Base-by-base conservation (phyloP, 2,113 vertebrate species). In the Macheiramphus alcinus region DNA sequence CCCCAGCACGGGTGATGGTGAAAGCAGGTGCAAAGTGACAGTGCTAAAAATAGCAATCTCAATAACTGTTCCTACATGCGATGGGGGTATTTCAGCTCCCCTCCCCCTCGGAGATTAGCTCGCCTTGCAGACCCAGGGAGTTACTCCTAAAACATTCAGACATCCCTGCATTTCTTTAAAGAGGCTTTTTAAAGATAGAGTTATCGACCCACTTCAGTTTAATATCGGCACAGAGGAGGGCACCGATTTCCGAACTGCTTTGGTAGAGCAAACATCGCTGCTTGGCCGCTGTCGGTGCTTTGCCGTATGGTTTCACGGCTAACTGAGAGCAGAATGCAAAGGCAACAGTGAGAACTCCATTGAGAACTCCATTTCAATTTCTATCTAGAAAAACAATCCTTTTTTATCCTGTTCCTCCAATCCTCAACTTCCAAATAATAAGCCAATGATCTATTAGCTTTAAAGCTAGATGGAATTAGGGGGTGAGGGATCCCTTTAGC, bases 1-100 rank as follows among this genome's bases (percentile, higher is more conserved):
- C 76, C 68, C 56, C 80, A 3, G 68, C 5, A 0, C 2, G 38
- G 76, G 68, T 70, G 94, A 67, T 86, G 83, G 65, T 6, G 47
- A 16, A 25, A 78, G 91, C 95, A 93, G 95, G 92, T 97, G 95
- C 86, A 52, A 16, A 61, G 83, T 65, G 95, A 75, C 95, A 80
- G 38, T 2, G 61, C 84, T 45, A 67, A 61, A 91, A 96, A 89
- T 61, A 94, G 5, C 61, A 0, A 7, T 22, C 27, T 7, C 81
- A 13, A 3, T 14, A 58, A 1, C 78, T 9, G 9, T 23, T 55
- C 52, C 90, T 27, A 0, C 25, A 0, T 1, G 55, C 12, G 7
- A 9, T 1, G 6, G n/a, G 73, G 86, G 22, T 9, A 11, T 38
- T 67, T 13, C 58, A 5, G 84, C 91, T 92, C 80, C 80, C 83